phyloP scores from a whole-genome alignment of 2,888 invertebrate genomes.

The Chalcosyrphus nemorum region DNA sequence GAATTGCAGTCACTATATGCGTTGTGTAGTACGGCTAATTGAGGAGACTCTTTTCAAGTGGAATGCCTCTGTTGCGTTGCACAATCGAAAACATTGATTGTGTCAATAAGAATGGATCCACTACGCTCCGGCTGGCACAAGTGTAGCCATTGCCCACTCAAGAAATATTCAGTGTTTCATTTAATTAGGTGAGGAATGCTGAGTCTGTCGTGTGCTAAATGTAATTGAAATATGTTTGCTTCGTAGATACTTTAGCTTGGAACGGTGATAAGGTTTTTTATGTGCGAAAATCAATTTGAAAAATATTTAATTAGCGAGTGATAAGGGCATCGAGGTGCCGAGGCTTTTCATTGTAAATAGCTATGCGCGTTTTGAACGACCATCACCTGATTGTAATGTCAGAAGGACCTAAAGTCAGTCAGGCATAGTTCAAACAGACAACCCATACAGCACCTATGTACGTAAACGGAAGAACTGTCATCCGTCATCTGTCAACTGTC shows the following conservation, averaged over 20 bases:
- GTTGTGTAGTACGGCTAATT: slow-evolving; percentile 26
- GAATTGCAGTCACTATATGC: too few relatives aligned
- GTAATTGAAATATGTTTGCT: not conserved
- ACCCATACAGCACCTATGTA: too few relatives aligned
- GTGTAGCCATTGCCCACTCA: slow-evolving; percentile 7
- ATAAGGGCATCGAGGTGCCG: too few relatives aligned
- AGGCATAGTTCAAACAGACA: too few relatives aligned
- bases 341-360: too few relatives aligned
- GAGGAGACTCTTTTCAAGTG: slow-evolving; percentile 34
- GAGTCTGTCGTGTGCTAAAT: not conserved
- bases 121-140: slow-evolving; percentile 2
- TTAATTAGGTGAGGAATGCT: slow-evolving; percentile 34
- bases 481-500: too few relatives aligned
- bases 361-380: too few relatives aligned
- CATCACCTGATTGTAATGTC: too few relatives aligned
- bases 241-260: not conserved
- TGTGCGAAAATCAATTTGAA: not conserved
- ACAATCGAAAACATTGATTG: slow-evolving; percentile 64
- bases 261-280: not conserved
- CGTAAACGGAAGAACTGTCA: too few relatives aligned
- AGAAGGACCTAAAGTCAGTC: too few relatives aligned
- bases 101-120: slow-evolving; percentile 11
- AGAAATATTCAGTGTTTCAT: slow-evolving; percentile 1
- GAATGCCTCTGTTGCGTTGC: slow-evolving; percentile 22
- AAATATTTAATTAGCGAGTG: not conserved